phyloP scores from a whole-genome alignment of 2,113 vertebrate species.

The Orycteropus afer region DNA sequence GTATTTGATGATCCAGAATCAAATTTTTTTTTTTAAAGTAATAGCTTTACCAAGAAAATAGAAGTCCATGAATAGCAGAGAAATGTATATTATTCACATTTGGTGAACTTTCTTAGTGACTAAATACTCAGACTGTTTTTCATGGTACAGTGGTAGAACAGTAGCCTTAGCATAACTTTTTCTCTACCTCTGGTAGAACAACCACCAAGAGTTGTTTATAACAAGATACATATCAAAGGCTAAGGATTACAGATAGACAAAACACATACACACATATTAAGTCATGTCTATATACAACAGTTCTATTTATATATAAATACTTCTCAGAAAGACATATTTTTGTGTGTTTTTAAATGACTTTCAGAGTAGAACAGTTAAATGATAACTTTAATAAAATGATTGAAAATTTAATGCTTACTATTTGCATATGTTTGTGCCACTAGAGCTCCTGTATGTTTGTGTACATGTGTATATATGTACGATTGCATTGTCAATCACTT shows the following conservation, averaged over 20 bases:
- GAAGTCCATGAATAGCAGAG: not conserved
- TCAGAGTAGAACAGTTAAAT: not conserved
- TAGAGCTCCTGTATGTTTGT: too few relatives aligned
- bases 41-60: not conserved
- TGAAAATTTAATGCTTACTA: not conserved
- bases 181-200: not conserved
- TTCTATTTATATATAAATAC: not conserved
- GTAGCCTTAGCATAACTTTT: not conserved
- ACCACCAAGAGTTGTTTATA: not conserved
- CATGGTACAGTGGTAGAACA: not conserved
- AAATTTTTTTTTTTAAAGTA: not conserved
- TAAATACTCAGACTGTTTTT: not conserved
- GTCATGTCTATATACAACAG: not conserved
- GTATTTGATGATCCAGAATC: not conserved
- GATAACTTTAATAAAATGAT: not conserved
- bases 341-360: not conserved
- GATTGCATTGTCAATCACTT: not conserved
- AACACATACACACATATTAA: not conserved
- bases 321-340: not conserved
- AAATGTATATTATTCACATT: not conserved
- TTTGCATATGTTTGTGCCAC: not conserved
- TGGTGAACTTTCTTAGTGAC: not conserved
- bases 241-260: not conserved
- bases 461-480: not conserved
- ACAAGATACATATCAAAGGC: not conserved